Evolutionary conservation across 2,888 invertebrate genomes (phyloP).

Genomic region (Germaria angustata): DNA sequence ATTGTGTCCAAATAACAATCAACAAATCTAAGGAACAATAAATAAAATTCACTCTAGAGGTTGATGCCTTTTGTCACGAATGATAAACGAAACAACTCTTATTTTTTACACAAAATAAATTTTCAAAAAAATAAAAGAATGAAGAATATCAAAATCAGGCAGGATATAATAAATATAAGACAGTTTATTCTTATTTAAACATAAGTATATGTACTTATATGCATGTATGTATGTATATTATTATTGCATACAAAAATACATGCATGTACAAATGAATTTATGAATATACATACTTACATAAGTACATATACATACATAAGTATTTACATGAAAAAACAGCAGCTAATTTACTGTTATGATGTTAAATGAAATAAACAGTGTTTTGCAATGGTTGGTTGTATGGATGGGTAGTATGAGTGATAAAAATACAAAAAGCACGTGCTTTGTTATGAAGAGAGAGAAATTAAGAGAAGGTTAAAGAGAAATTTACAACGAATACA

Average conservation of each 20-base stretch:
- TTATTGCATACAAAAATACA: no score
- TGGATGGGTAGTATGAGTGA: background rate
- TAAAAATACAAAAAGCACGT: constrained; percentile 51
- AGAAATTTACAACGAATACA: background rate
- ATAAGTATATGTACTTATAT: background rate
- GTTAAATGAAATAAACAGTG: background rate
- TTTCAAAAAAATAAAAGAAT: constrained; percentile 47
- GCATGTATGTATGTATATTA: no score
- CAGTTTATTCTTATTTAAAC: background rate
- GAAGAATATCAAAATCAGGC: constrained; percentile 21
- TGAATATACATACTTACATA: background rate
- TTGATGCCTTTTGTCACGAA: constrained; percentile 37
- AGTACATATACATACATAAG: background rate
- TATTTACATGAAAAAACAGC: background rate
- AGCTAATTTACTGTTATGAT: constrained; percentile 26
- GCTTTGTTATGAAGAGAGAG: constrained; percentile 15
- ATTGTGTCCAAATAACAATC: constrained; percentile 51
- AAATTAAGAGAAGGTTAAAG: background rate
- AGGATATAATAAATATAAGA: background rate
- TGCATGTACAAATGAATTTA: no score
- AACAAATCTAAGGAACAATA: constrained; percentile 63
- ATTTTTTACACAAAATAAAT: constrained; percentile 37
- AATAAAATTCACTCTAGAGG: constrained; percentile 57
- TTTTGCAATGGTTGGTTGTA: background rate
- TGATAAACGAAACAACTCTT: constrained; percentile 19